Evolutionary conservation across 1,140 invertebrate species (phyloP).

Genomic region (Lamellibrachia luymesi): DNA sequence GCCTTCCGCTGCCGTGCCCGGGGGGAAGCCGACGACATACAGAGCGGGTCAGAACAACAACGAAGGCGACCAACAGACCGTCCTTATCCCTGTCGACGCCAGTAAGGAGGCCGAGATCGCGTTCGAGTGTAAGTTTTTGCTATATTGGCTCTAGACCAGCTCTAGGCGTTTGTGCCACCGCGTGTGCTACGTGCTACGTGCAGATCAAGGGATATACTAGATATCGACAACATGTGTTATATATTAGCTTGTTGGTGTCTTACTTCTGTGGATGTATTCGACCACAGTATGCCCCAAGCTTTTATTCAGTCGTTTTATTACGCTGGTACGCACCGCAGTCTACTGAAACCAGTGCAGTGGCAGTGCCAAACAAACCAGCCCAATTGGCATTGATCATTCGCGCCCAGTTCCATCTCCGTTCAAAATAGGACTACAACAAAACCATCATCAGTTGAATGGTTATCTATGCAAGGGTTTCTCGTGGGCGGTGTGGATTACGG

Average conservation of each 20-base stretch:
- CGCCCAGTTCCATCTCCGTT: not conserved
- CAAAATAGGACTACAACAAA: not conserved
- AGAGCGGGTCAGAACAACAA: not conserved
- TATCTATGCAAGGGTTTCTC: not conserved
- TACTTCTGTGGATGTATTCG: not conserved
- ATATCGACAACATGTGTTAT: not conserved
- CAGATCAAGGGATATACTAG: not conserved
- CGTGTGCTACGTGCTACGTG: not conserved
- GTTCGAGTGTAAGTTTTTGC: slow-evolving; percentile 10
- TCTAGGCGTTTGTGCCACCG: not conserved
- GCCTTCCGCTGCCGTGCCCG: not conserved
- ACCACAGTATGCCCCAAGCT: not conserved
- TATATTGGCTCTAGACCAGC: too few relatives aligned
- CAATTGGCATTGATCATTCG: not conserved
- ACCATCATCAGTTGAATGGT: not conserved
- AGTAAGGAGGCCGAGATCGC: slow-evolving; percentile 9
- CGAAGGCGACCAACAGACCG: not conserved
- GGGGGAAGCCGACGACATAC: not conserved
- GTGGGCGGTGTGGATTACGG: not conserved
- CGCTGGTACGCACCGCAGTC: too few relatives aligned
- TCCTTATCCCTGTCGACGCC: not conserved
- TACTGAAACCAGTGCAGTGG: too few relatives aligned
- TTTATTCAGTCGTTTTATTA: not conserved
- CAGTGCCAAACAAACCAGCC: not conserved
- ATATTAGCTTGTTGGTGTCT: not conserved